phyloP scores from a whole-genome alignment of 2,113 vertebrate genomes.

The Pao palembangensis region DNA sequence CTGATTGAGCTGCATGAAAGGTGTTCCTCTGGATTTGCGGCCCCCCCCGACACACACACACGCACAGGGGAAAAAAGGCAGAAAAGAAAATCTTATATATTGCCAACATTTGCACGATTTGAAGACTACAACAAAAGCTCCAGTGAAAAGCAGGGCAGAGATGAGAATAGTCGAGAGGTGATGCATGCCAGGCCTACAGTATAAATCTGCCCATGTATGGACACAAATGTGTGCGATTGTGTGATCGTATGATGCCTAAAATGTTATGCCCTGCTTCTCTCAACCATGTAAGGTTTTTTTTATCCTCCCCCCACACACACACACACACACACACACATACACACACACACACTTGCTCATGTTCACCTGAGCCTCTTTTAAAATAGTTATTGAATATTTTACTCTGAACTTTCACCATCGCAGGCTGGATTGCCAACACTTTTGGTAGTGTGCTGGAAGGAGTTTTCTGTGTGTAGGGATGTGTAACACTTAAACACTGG shows the following conservation, averaged over 20 bases:
- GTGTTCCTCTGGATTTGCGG: conserved; percentile 6
- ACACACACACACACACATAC: conserved; percentile 40
- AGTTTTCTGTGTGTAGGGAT: conserved; percentile 18
- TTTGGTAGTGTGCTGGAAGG: conserved; percentile 25
- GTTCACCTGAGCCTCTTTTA: conserved; percentile 14
- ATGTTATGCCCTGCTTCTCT: conserved; percentile 61
- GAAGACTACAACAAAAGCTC: conserved; percentile 20
- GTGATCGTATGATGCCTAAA: conserved; percentile 57
- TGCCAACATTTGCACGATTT: conserved; percentile 12
- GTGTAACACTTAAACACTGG: conserved; percentile 53
- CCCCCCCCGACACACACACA: too few relatives aligned
- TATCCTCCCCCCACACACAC: conserved; percentile 20
- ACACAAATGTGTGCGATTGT: conserved; percentile 37
- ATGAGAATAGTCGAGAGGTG: conserved; percentile 26
- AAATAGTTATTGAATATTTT: neutral
- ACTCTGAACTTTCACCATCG: neutral
- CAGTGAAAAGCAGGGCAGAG: conserved; percentile 7
- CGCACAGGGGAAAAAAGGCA: too few relatives aligned
- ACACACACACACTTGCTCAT: conserved; percentile 33
- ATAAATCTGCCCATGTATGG: conserved; percentile 69
- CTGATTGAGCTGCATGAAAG: conserved; percentile 46
- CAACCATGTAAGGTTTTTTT: conserved; percentile 42
- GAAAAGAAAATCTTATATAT: neutral
- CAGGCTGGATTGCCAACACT: conserved; percentile 1
- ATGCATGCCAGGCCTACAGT: conserved; percentile 33